These are phyloP conservation scores for Balearica regulorum DNA, from an alignment of 2,797 vertebrate species.

Conservation along the genomic window DNA sequence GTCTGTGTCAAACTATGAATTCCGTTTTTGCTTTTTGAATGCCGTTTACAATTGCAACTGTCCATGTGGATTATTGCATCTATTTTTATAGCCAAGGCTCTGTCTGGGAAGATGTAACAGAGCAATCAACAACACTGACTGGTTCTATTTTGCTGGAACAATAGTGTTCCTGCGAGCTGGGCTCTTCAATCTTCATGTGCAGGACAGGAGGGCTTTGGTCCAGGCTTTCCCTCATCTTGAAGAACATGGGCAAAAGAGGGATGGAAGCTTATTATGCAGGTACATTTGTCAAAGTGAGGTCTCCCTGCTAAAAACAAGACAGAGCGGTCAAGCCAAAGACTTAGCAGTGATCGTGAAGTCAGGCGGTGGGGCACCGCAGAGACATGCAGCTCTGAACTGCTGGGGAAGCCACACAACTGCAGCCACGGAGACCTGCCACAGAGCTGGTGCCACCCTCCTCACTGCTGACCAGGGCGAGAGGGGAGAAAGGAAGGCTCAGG, in stretches of 20 bases:
- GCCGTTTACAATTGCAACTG: conserved; percentile 44
- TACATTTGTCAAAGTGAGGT: background rate
- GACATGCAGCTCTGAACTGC: background rate
- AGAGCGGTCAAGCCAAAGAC: background rate
- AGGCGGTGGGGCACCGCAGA: background rate
- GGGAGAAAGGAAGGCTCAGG: background rate
- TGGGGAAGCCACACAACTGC: background rate
- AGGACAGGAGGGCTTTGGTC: background rate
- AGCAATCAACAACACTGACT: conserved; percentile 38
- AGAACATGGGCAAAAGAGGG: background rate
- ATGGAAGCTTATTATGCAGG: background rate
- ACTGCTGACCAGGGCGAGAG: rapidly evolving
- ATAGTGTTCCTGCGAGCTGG: background rate
- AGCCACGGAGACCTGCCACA: rapidly evolving
- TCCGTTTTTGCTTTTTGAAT: conserved; percentile 44
- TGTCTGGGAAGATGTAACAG: conserved; percentile 48
- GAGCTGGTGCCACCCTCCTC: background rate
- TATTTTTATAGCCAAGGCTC: conserved; percentile 52
- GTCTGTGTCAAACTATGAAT: conserved; percentile 55
- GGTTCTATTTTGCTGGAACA: conserved; percentile 46
- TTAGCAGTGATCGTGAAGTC: background rate
- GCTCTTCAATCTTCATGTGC: background rate
- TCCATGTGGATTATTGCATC: conserved; percentile 55
- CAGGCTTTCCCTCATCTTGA: background rate
- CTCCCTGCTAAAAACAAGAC: background rate